Evolutionary conservation across 2,113 vertebrate genomes (phyloP).

Genomic region (Myrmecophaga tridactyla): DNA sequence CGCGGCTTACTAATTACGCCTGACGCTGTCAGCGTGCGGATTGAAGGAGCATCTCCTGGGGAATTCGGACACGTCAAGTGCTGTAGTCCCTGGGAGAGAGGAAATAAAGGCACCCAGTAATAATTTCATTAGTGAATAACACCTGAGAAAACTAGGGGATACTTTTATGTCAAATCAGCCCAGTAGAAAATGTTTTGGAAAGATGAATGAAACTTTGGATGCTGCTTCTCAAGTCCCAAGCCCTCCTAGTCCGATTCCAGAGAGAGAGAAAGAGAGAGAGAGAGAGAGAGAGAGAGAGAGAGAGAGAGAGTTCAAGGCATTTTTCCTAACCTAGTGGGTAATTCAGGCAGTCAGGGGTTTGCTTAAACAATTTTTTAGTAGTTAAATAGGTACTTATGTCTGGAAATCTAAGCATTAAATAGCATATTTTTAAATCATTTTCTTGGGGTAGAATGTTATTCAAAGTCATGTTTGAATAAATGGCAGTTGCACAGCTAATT

Average conservation of each 20-base stretch:
- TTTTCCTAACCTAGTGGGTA: background rate
- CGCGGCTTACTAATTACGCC: background rate
- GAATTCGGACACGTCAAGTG: background rate
- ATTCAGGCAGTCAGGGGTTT: background rate
- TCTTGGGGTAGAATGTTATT: background rate
- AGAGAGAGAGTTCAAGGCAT: too few relatives aligned
- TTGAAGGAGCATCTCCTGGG: background rate
- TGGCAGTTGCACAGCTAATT: background rate
- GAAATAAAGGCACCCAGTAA: background rate
- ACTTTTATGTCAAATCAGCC: background rate
- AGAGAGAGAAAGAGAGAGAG: too few relatives aligned
- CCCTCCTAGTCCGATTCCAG: accelerated
- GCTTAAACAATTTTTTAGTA: background rate
- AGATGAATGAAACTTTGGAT: background rate
- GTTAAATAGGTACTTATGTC: background rate
- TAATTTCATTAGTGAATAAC: background rate
- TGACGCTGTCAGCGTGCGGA: accelerated
- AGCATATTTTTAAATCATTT: background rate
- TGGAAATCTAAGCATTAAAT: background rate
- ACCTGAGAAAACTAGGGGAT: background rate
- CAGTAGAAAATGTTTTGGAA: background rate
- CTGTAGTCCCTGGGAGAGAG: background rate
- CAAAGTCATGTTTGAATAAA: background rate
- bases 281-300: too few relatives aligned
- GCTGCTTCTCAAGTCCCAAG: background rate